Conservation (phyloP, 2,113 vertebrate genomes). For the Chamaetylas fuelleborni region DNA sequence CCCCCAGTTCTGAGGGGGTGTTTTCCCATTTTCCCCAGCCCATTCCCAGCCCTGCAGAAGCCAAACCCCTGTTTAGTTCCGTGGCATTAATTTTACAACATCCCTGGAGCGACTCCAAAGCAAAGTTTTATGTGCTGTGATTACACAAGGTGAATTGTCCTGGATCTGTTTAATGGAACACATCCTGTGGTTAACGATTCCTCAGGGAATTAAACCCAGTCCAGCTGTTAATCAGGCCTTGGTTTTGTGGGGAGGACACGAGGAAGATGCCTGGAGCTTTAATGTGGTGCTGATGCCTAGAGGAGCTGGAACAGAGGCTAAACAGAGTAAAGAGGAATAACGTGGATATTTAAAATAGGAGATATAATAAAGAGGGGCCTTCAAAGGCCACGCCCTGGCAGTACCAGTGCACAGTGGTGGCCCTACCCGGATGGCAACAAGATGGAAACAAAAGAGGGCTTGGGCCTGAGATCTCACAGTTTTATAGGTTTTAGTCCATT, state of each 20-base stretch:
- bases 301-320: no score
- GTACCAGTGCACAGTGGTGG: no score
- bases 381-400: no score
- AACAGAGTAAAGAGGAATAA: no score
- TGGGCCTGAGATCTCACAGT: no score
- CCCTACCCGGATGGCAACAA: no score
- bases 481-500: no score
- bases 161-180: slow-evolving; percentile 70
- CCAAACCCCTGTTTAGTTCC: slow-evolving; percentile 53
- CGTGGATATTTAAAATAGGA: no score
- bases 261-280: neutral
- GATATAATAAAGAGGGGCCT: no score
- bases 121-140: slow-evolving; percentile 74
- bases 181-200: slow-evolving; percentile 64
- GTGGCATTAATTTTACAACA: slow-evolving; percentile 70
- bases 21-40: neutral
- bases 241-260: neutral
- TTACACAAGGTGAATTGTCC: slow-evolving; percentile 78
- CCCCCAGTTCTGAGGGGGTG: no score
- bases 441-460: no score
- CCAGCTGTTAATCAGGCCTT: slow-evolving; percentile 55
- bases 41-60: neutral
- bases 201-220: slow-evolving; percentile 27
- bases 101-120: slow-evolving; percentile 72
- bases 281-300: rapidly evolving